Base-by-base conservation (phyloP, 2,888 invertebrate genomes). In the Heliothis peltigera region DNA sequence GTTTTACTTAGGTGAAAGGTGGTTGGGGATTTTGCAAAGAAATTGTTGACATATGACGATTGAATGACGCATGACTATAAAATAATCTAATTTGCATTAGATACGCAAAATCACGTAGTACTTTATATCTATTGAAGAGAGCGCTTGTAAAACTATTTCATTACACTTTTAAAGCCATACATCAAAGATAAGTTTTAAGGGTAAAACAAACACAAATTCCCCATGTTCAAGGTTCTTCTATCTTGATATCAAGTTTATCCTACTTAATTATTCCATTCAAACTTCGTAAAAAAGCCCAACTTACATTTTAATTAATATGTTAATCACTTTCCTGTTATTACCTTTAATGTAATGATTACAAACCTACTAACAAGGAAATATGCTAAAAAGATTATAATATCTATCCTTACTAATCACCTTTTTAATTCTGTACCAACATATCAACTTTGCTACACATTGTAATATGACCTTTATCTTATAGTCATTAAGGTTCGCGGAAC, bases 341-440 rank as follows among this genome's bases (percentile, higher is more conserved):
- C 68, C 73, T 43, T 12, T 22, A 69, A 73, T 61, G 61, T 74
- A 73, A 76, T 66, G 42, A 76, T 79, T 76, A 69, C 65, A 70
- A 70, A 76, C 55, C 25, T 62, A 56, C 60, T 47, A 57, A 61
- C 62, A 59, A 60, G 19, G 66, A 72, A 78, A 76, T 78, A 79
- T 76, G 73, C 63, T 70, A 59, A 72, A 67, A 47, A 63, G 35
- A 53, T 70, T 53, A 51, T 48, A 61, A 67, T 70, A 63, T 69
- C 56, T 76, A 65, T 75, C 83, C 80, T 72, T 82, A 80, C 80
- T 85, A 86, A 86, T 86, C 84, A 83, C 68, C 81, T 78, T 63
- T 72, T 85, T 82, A 84, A 74, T 76, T 70, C 48, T 67, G 49
- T 48, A 66, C 80, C 43, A 75, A 69, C 35, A 64, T 73, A 70